These are phyloP conservation scores for Heliconius melpomene DNA, from an alignment of 1,140 invertebrate species.

Conservation along the genomic window DNA sequence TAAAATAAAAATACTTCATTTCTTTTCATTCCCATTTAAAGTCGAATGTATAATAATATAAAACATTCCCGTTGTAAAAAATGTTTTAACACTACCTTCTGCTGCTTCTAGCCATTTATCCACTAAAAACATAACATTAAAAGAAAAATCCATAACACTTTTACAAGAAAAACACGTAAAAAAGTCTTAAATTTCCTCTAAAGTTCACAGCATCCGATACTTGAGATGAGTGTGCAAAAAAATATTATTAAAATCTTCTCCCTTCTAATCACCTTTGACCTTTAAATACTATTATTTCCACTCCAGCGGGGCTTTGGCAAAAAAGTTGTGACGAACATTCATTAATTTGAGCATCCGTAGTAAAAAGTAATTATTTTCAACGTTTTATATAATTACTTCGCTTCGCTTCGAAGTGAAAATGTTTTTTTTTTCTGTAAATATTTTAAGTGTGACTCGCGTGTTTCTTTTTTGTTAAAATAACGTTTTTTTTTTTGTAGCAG, in stretches of 20 bases:
- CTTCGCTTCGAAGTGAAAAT: neutral
- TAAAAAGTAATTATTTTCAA: slow-evolving; percentile 11
- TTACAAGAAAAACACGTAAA: neutral
- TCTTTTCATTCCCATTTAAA: too few relatives aligned
- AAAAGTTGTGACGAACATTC: slow-evolving; percentile 11
- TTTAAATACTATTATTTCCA: slow-evolving; percentile 15
- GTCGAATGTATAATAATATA: too few relatives aligned
- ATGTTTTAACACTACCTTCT: neutral
- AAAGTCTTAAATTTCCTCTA: neutral
- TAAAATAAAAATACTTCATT: too few relatives aligned
- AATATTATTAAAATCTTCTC: slow-evolving; percentile 16
- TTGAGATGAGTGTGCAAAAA: slow-evolving; percentile 14
- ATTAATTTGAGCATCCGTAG: slow-evolving; percentile 13
- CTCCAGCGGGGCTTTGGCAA: slow-evolving; percentile 7
- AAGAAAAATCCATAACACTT: neutral
- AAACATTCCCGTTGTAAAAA: neutral
- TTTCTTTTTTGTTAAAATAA: neutral
- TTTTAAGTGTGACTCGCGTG: neutral
- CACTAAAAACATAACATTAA: neutral
- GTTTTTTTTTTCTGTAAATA: neutral
- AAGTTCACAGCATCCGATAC: slow-evolving; percentile 9
- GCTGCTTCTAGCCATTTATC: neutral
- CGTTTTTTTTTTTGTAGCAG: neutral
- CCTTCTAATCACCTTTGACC: slow-evolving; percentile 15
- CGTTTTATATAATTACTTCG: slow-evolving; percentile 14